Percentiles rank a stretch among this genome's conserved stretches.
phyloP scores from a whole-genome alignment of 2,888 invertebrate species.

The Allolobophora icterica region DNA sequence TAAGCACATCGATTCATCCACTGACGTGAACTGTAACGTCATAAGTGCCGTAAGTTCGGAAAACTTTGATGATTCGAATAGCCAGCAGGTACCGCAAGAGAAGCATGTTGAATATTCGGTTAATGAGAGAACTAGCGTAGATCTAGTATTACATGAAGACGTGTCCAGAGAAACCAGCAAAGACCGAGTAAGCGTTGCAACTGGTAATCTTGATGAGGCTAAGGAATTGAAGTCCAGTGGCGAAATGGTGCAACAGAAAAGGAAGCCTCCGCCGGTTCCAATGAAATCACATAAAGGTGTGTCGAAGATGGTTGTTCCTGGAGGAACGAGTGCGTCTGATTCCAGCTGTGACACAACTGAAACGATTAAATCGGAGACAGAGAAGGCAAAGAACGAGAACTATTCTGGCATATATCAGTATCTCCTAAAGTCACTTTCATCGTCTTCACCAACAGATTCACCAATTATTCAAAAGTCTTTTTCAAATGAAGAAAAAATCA shows the following conservation, averaged over 20 bases:
- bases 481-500: neutral
- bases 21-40: neutral
- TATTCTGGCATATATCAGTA: neutral
- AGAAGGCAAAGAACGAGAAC: neutral
- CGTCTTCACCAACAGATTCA: neutral
- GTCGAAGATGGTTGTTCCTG: neutral
- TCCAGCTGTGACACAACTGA: neutral
- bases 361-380: neutral
- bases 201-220: neutral
- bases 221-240: neutral
- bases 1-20: neutral
- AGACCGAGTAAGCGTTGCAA: neutral
- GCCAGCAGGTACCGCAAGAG: too few relatives aligned
- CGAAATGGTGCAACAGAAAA: neutral
- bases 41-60: neutral
- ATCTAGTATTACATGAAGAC: neutral
- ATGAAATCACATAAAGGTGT: neutral
- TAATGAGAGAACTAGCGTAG: too few relatives aligned
- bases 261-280: neutral
- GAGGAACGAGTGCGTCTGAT: neutral
- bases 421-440: neutral
- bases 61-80: neutral
- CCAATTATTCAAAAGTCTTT: neutral
- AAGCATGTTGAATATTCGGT: too few relatives aligned
- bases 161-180: neutral